These are phyloP conservation scores for Macrotis lagotis DNA, from an alignment of 2,113 vertebrate species.

Conservation along the genomic window DNA sequence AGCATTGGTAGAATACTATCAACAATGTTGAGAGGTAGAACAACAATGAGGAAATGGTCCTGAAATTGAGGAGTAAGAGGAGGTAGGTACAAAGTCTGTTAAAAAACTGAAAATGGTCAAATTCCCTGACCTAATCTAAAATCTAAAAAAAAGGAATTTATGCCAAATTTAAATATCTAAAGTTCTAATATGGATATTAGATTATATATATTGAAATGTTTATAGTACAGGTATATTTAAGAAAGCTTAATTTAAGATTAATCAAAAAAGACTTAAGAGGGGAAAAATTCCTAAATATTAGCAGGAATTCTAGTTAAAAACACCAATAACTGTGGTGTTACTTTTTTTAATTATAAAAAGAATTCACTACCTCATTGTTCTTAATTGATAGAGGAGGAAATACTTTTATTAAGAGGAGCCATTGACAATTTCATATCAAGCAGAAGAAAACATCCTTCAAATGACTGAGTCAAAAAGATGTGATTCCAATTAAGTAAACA, in stretches of 20 bases:
- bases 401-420: neutral
- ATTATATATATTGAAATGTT: neutral
- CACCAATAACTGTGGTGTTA: neutral
- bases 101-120: conserved; percentile 11
- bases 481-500: neutral
- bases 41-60: neutral
- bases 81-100: neutral
- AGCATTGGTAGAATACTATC: neutral
- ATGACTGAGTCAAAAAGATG: neutral
- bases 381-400: neutral
- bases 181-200: conserved; percentile 21
- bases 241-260: neutral
- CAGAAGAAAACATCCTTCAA: neutral
- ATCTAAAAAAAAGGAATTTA: conserved; percentile 36
- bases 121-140: neutral
- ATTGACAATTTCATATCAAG: neutral
- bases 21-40: neutral
- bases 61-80: neutral
- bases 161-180: neutral
- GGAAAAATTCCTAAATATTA: neutral
- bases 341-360: neutral
- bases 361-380: neutral
- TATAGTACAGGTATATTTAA: neutral
- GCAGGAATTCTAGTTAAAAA: neutral
- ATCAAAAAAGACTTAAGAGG: neutral